Percentiles rank a stretch among this genome's conserved stretches.
Evolutionary conservation across 2,797 vertebrate genomes (phyloP).

Genomic region (Chaetophractus vellerosus): DNA sequence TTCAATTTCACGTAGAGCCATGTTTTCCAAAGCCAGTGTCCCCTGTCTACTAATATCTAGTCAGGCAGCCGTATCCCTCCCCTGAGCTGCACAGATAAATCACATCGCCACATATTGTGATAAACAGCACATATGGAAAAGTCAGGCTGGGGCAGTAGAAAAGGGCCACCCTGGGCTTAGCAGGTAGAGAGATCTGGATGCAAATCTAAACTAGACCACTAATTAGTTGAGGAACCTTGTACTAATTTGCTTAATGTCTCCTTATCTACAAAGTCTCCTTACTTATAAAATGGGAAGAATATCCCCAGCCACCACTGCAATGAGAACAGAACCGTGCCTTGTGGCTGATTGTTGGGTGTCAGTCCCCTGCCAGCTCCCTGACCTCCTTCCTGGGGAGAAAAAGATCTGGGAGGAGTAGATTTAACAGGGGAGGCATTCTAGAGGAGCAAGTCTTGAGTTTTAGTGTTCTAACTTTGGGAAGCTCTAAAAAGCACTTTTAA

Average conservation of each 20-base stretch:
- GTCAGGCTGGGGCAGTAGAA: not conserved
- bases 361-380: not conserved
- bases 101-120: fast-evolving
- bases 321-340: not conserved
- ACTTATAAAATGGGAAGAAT: not conserved
- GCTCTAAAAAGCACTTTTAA: not conserved
- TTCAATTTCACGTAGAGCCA: conserved; percentile 29
- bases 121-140: not conserved
- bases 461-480: not conserved
- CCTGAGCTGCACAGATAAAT: not conserved
- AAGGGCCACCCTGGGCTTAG: not conserved
- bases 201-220: not conserved
- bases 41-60: not conserved
- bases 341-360: not conserved
- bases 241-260: not conserved
- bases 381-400: not conserved
- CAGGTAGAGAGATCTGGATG: not conserved
- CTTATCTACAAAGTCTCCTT: not conserved
- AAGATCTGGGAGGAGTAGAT: not conserved
- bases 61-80: not conserved
- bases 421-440: not conserved
- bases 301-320: not conserved
- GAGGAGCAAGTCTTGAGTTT: not conserved
- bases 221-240: not conserved
- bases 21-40: not conserved